Percentiles rank a stretch among this genome's conserved stretches.
phyloP scores from a whole-genome alignment of 2,113 vertebrate genomes.

The Corythornis cristatus region DNA sequence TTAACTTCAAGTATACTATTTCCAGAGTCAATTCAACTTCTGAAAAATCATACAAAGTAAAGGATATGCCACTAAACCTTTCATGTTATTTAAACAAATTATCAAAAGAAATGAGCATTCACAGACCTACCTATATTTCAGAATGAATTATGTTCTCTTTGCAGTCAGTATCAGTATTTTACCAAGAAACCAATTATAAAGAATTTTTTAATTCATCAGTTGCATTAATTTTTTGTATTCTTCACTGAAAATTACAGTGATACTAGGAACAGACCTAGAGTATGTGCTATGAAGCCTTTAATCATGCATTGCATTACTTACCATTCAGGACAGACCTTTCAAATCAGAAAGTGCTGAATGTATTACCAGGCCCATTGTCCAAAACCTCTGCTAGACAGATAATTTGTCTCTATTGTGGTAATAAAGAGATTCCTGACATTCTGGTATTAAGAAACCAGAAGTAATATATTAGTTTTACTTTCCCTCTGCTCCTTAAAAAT shows the following conservation, averaged over 20 bases:
- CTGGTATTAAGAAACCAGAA: constrained; percentile 72
- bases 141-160: not conserved
- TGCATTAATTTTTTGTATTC: not conserved
- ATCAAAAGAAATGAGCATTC: not conserved
- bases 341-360: constrained; percentile 68
- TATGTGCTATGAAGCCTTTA: constrained; percentile 33
- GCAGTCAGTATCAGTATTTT: not conserved
- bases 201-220: not conserved
- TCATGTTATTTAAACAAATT: not conserved
- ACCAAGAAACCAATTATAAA: not conserved
- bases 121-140: not conserved
- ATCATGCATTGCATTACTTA: constrained; percentile 63
- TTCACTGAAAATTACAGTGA: not conserved
- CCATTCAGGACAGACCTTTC: constrained; percentile 71
- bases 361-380: constrained; percentile 59
- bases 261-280: constrained; percentile 5
- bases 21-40: not conserved
- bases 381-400: constrained; percentile 61
- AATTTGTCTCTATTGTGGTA: constrained; percentile 69
- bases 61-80: not conserved
- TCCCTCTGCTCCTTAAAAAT: constrained; percentile 56
- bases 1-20: not conserved
- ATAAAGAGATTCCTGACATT: constrained; percentile 73
- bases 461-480: constrained; percentile 71
- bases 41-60: not conserved